Conservation (phyloP, 2,797 vertebrate species). For the Crocodylus rhombifer region DNA sequence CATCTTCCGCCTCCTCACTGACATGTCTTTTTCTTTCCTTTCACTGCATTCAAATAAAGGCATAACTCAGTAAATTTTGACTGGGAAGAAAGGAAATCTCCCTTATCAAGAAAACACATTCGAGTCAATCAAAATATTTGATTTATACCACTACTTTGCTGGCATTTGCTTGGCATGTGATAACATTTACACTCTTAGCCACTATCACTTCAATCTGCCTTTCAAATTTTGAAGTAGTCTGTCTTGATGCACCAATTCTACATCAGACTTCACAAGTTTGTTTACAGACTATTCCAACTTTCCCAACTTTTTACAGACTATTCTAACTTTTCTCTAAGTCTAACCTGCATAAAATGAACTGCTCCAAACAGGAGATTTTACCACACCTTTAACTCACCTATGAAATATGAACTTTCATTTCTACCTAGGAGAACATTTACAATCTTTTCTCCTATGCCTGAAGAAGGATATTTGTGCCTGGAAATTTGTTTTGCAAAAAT, state of each 20-base stretch:
- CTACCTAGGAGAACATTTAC: too few relatives aligned
- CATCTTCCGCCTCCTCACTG: neutral
- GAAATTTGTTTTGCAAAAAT: too few relatives aligned
- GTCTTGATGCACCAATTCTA: neutral
- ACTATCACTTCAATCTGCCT: neutral
- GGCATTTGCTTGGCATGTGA: conserved; percentile 2
- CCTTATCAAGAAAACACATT: conserved; percentile 34
- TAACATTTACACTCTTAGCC: conserved; percentile 12
- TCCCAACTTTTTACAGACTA: too few relatives aligned
- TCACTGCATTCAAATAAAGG: neutral
- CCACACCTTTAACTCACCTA: too few relatives aligned
- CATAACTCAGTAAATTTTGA: neutral
- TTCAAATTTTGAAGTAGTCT: neutral
- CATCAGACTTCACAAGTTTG: neutral
- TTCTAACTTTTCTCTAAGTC: too few relatives aligned
- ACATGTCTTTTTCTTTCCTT: neutral
- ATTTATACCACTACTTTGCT: neutral
- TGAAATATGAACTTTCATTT: too few relatives aligned
- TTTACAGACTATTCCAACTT: too few relatives aligned
- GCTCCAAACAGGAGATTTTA: too few relatives aligned
- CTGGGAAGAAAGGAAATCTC: conserved; percentile 21
- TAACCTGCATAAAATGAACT: too few relatives aligned
- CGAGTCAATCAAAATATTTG: neutral
- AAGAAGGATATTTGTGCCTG: too few relatives aligned
- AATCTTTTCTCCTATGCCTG: too few relatives aligned